These are phyloP conservation scores for Petromus typicus DNA, from an alignment of 2,113 vertebrate genomes.

Conservation along the genomic window DNA sequence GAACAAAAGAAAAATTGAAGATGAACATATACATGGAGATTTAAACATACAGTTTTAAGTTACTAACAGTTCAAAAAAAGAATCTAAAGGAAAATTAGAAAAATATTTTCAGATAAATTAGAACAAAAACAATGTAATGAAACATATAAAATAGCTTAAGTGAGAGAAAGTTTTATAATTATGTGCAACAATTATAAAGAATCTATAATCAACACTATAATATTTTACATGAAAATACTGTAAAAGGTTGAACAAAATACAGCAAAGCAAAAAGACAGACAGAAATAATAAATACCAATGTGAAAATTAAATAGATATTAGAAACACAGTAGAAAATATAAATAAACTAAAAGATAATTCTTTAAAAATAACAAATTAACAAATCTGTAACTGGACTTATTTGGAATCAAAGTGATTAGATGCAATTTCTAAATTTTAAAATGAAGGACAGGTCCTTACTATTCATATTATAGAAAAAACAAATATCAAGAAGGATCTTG, in stretches of 20 bases:
- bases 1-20: neutral
- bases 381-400: neutral
- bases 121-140: neutral
- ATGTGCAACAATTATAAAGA: neutral
- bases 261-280: neutral
- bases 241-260: neutral
- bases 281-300: neutral
- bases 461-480: neutral
- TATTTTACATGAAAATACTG: neutral
- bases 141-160: neutral
- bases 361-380: neutral
- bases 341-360: neutral
- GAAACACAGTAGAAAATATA: neutral
- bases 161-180: neutral
- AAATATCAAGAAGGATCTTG: neutral
- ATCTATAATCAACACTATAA: neutral
- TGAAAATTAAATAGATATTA: neutral
- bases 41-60: neutral
- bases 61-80: neutral
- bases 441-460: neutral
- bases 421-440: neutral
- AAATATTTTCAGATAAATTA: neutral
- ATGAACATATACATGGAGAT: neutral
- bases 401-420: neutral
- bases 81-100: neutral